Evolutionary conservation across 2,113 vertebrate species (phyloP).

Genomic region (Apodemus sylvaticus): DNA sequence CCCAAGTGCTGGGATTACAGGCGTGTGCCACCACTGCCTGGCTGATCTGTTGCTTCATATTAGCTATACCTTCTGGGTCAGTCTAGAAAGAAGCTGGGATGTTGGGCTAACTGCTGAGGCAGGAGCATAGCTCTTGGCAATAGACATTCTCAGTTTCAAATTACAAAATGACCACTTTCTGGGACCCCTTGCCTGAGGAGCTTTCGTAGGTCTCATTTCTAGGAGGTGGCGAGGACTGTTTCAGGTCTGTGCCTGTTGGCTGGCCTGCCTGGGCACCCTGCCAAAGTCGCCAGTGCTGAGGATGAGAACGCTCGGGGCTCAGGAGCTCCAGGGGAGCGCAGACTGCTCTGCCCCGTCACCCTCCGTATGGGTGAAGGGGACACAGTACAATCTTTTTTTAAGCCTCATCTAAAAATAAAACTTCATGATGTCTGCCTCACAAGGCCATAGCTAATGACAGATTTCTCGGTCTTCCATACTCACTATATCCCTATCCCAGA

Average conservation of each 20-base stretch:
- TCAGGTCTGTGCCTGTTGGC: neutral
- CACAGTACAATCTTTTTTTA: neutral
- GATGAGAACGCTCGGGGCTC: accelerated
- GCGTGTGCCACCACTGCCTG: no score
- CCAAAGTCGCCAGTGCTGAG: accelerated
- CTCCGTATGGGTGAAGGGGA: neutral
- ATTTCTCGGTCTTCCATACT: neutral
- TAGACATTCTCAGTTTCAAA: neutral
- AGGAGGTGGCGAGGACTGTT: neutral
- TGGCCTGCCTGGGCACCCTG: neutral
- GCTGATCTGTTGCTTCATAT: accelerated
- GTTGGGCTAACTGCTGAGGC: neutral
- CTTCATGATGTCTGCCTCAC: neutral
- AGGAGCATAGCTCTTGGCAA: neutral
- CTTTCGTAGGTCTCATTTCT: neutral
- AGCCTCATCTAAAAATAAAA: neutral
- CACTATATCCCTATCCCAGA: no score
- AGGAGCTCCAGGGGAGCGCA: accelerated
- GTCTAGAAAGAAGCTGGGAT: neutral
- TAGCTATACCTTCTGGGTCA: accelerated
- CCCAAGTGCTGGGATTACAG: no score
- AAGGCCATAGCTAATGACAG: neutral
- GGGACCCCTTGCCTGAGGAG: neutral
- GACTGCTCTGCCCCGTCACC: accelerated
- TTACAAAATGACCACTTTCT: neutral